A percentile compares a stretch with the other conserved stretches of the same genome.
phyloP scores from a whole-genome alignment of 2,888 invertebrate species.

The Torymus texanus region DNA sequence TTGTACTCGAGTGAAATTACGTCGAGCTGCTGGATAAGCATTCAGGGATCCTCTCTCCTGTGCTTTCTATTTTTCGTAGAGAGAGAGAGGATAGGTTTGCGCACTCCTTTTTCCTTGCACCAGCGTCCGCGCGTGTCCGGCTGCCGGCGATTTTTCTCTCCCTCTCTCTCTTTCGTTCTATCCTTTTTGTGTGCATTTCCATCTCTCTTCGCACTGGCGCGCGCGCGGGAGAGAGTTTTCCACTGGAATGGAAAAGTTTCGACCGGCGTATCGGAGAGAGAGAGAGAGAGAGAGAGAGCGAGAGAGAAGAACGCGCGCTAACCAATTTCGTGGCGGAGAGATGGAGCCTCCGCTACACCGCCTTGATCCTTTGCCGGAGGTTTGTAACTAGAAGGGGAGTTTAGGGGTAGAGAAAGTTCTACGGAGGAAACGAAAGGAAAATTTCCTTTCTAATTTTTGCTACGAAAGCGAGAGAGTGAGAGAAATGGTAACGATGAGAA shows the following conservation, averaged over 20 bases:
- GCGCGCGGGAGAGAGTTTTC: slow-evolving; percentile 51
- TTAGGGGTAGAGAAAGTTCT: slow-evolving; percentile 2
- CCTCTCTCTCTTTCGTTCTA: slow-evolving; percentile 47
- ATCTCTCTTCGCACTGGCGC: slow-evolving; percentile 28
- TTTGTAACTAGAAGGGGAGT: slow-evolving; percentile 33
- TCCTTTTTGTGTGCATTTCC: slow-evolving; percentile 24
- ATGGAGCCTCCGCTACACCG: not conserved
- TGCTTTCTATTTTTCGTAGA: slow-evolving; percentile 38
- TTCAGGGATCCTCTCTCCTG: slow-evolving; percentile 46
- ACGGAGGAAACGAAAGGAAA: slow-evolving; percentile 26
- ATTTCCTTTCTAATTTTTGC: slow-evolving; percentile 35
- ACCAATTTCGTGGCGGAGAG: slow-evolving; percentile 59
- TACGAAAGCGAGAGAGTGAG: not conserved
- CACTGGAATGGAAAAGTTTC: slow-evolving; percentile 58
- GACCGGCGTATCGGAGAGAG: slow-evolving; percentile 8
- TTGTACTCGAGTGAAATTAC: slow-evolving; percentile 56
- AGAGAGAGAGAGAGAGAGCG: slow-evolving; percentile 21
- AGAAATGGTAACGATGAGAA: not conserved
- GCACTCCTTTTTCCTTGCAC: too few relatives aligned
- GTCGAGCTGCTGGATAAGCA: slow-evolving; percentile 60
- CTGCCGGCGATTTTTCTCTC: slow-evolving; percentile 24
- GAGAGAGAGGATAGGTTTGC: too few relatives aligned
- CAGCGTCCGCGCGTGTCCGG: too few relatives aligned
- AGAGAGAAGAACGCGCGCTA: too few relatives aligned
- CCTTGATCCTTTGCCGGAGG: not conserved